phyloP scores from a whole-genome alignment of 2,113 vertebrate genomes.

The Vidua macroura region DNA sequence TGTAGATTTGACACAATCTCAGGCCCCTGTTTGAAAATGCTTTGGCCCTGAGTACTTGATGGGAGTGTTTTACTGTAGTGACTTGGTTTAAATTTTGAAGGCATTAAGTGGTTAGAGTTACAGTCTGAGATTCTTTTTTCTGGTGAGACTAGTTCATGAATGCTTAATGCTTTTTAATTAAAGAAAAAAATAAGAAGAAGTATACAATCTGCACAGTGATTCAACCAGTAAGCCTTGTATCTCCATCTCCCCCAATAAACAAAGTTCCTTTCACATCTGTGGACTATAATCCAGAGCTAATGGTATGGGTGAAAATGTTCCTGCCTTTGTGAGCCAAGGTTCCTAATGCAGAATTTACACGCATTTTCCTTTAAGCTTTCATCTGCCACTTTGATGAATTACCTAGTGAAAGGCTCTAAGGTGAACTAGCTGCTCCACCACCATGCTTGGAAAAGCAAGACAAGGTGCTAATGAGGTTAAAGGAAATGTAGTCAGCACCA shows the following conservation, averaged over 20 bases:
- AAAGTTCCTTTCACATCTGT: neutral
- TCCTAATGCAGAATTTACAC: slow-evolving; percentile 57
- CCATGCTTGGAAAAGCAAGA: slow-evolving; percentile 69
- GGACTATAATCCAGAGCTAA: neutral
- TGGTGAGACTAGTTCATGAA: neutral
- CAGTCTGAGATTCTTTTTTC: neutral
- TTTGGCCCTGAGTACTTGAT: neutral
- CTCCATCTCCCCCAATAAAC: neutral
- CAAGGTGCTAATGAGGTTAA: slow-evolving; percentile 67
- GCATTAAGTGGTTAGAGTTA: neutral
- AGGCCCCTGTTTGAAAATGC: neutral
- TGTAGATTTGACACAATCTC: neutral
- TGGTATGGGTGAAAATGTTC: slow-evolving; percentile 20
- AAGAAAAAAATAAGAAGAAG: neutral
- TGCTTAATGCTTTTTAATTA: neutral
- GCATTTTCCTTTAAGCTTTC: slow-evolving; percentile 35
- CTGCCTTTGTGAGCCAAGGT: neutral
- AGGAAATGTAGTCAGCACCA: slow-evolving; percentile 27
- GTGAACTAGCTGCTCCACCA: slow-evolving; percentile 42
- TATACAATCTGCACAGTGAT: neutral
- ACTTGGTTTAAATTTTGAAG: neutral
- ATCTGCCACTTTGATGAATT: slow-evolving; percentile 39
- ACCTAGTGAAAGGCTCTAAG: slow-evolving; percentile 7
- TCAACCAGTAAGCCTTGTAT: neutral
- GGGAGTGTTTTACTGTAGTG: neutral